These are phyloP conservation scores for Apis laboriosa DNA, from an alignment of 1,140 invertebrate species.

Conservation along the genomic window DNA sequence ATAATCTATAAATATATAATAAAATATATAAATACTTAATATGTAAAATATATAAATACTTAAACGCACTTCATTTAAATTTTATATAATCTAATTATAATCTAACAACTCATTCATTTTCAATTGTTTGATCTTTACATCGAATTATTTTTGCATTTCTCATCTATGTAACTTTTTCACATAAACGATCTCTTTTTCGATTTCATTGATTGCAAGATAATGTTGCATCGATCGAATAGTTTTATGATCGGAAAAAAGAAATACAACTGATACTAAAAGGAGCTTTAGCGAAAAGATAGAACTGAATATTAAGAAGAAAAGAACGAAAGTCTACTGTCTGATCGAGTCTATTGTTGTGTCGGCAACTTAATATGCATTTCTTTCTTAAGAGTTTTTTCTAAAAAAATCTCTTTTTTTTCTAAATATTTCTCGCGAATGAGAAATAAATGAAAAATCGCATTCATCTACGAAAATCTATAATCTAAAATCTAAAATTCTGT, in stretches of 20 bases:
- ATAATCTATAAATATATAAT: no score
- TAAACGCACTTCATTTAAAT: no score
- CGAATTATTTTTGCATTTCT: not conserved
- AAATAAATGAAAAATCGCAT: conserved; percentile 8
- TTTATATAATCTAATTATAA: no score
- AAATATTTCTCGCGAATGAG: not conserved
- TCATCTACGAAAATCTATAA: not conserved
- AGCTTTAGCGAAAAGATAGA: not conserved
- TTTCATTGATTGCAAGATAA: not conserved
- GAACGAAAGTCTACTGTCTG: conserved; percentile 45
- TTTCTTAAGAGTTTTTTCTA: not conserved
- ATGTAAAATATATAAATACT: no score
- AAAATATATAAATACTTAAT: no score
- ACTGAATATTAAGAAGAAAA: conserved; percentile 21
- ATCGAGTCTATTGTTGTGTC: conserved; percentile 60
- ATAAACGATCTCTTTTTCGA: not conserved
- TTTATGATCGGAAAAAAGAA: not conserved
- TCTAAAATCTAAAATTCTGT: no score
- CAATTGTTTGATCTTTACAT: no score
- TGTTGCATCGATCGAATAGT: not conserved
- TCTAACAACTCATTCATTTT: no score
- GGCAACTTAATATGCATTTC: conserved; percentile 55
- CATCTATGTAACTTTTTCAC: not conserved
- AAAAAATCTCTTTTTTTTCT: not conserved
- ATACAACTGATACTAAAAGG: conserved; percentile 1